These are phyloP conservation scores for Pithys albifrons DNA, from an alignment of 2,113 vertebrate species.

Conservation along the genomic window DNA sequence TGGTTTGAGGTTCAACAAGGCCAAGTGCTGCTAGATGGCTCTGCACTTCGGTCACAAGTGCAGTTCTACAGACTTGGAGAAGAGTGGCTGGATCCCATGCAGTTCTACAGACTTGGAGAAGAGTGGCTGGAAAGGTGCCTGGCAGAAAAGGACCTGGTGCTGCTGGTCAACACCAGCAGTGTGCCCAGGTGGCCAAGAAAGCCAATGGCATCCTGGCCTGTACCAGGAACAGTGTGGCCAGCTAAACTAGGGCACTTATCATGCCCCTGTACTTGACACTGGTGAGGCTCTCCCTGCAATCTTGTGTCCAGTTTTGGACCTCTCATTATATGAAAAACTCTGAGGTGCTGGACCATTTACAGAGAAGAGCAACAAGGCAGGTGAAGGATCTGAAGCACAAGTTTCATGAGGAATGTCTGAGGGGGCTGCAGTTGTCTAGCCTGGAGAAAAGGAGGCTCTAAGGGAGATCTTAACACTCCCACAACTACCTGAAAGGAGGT, in stretches of 20 bases:
- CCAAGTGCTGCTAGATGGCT: not conserved
- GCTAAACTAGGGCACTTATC: not conserved
- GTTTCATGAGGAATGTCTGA: rapidly evolving
- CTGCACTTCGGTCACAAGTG: not conserved
- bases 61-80: not conserved
- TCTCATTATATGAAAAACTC: not conserved
- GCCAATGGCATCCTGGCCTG: not conserved
- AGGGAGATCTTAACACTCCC: not conserved
- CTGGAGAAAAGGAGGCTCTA: not conserved
- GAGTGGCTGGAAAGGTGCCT: not conserved
- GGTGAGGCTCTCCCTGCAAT: not conserved
- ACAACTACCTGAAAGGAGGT: not conserved
- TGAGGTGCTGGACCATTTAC: not conserved
- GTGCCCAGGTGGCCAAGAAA: not conserved
- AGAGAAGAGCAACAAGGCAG: not conserved
- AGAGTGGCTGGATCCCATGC: not conserved
- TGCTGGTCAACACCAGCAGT: not conserved
- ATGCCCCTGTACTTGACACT: too few relatives aligned
- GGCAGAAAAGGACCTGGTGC: not conserved
- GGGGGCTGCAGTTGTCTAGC: not conserved
- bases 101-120: not conserved
- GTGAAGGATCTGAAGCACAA: not conserved
- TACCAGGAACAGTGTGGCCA: not conserved
- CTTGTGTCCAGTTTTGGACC: not conserved
- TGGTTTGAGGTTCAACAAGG: too few relatives aligned